A percentile compares a stretch with the other conserved stretches of the same genome.
phyloP scores from a whole-genome alignment of 2,888 invertebrate genomes.

The Theretra japonica region DNA sequence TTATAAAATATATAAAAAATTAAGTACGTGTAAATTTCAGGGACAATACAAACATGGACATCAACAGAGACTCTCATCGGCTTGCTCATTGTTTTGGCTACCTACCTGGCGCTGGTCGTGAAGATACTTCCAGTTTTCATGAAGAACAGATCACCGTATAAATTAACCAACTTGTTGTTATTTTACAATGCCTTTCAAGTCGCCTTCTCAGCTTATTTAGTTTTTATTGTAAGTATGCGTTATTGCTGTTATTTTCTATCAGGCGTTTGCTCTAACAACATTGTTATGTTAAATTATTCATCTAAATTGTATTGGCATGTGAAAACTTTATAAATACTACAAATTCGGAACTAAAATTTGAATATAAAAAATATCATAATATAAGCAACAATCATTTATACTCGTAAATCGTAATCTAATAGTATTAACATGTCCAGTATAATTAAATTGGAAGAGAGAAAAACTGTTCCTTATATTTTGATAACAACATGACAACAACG shows the following conservation, averaged over 20 bases:
- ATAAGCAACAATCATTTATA: no score
- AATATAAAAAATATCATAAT: no score
- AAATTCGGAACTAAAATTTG: no score
- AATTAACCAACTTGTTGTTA: constrained; percentile 86
- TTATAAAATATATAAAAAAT: no score
- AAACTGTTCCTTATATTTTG: no score
- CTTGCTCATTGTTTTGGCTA: constrained; percentile 71
- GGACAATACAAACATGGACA: constrained; percentile 60
- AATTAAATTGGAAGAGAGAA: no score
- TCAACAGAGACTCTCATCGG: constrained; percentile 58
- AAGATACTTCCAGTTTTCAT: constrained; percentile 88
- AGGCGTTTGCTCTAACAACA: constrained; percentile 18
- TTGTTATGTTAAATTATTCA: no score
- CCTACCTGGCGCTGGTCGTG: constrained; percentile 88
- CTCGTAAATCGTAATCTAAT: no score
- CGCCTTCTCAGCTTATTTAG: constrained; percentile 82
- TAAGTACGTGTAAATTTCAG: constrained; percentile 48
- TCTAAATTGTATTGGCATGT: no score
- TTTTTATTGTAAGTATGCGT: constrained; percentile 82
- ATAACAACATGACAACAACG: no score
- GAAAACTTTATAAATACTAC: no score
- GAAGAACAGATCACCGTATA: constrained; percentile 86
- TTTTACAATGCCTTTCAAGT: constrained; percentile 90
- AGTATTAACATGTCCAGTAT: no score
- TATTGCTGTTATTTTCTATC: constrained; percentile 37